Base-by-base conservation (phyloP, 1,140 invertebrate species). In the Diorhabda elongata region DNA sequence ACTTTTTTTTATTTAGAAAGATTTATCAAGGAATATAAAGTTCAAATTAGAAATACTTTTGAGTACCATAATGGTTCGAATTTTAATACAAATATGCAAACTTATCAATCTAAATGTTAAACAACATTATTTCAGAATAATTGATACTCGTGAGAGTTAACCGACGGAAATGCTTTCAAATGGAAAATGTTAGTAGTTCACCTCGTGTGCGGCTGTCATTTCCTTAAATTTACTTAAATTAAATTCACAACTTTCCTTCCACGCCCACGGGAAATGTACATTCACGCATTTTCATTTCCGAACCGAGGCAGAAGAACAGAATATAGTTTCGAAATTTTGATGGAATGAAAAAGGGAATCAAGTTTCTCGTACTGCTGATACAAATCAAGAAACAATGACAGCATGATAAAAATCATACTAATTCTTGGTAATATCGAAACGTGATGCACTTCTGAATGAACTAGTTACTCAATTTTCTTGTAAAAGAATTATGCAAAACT, bases 191-290 rank as follows among this genome's bases (percentile, higher is more conserved):
- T 62, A 44, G 61, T 44, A 62, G 43, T 62, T 44, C 26, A 44
- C 44, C 61, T 62, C 58, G 58, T 59, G 58, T 42, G 44, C 47
- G 44, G 26, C 47, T 56, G 47, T 65, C 64, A 65, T 65, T 65
- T 65, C 64, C 64, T 65, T 7, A 65, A 58, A 65, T 65, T 65
- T 58, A 58, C 45, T 65, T 11, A 65, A 58, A 65, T 65, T 65
- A 56, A 56, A 56, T 56, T 65, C 56, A 42, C 42, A 65, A 56
- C 56, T 65, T 7, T 41, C 11, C 52, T 57, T 42, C 47, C 43
- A 56, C 64, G 56, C 64, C 64, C 64, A 62, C 61, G 44, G 64
- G 64, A 65, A 65, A 65, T 65, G 52, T 65, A 65, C 43, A 65
- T 65, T 58, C 56, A 65, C 44, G 45, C 64, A 65, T 65, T 65